These are phyloP conservation scores for Diploscapter pachys DNA, from an alignment of 1,140 invertebrate species.

Conservation along the genomic window DNA sequence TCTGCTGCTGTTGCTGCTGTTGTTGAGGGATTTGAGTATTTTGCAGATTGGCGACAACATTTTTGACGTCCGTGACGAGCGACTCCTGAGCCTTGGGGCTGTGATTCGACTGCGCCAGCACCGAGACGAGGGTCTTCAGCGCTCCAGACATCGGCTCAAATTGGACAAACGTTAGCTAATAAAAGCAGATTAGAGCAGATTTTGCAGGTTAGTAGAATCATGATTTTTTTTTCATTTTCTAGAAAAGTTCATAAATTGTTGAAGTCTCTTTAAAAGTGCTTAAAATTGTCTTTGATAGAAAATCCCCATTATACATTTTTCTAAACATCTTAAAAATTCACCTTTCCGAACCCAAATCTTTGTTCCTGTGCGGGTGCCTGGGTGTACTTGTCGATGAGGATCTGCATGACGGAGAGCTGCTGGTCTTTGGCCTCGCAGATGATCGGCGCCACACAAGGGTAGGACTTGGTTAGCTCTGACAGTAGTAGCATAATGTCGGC, in stretches of 20 bases:
- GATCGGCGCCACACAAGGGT: conserved; percentile 1
- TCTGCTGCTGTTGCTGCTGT: too few relatives aligned
- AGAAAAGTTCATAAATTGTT: too few relatives aligned
- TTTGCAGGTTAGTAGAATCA: too few relatives aligned
- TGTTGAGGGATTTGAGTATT: too few relatives aligned
- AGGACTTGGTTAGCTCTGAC: conserved; percentile 75
- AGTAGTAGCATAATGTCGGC: conserved; percentile 66
- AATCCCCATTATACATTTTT: too few relatives aligned
- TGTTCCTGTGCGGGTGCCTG: neutral
- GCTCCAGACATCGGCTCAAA: neutral
- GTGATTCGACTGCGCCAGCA: conserved; percentile 78
- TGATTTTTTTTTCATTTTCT: too few relatives aligned
- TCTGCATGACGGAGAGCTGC: conserved; percentile 2
- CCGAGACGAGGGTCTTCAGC: conserved; percentile 71
- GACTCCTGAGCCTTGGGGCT: conserved; percentile 76
- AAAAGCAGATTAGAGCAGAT: too few relatives aligned
- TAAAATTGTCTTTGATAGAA: too few relatives aligned
- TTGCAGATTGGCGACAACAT: conserved; percentile 38
- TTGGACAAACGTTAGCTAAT: too few relatives aligned
- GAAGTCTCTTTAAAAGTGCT: neutral
- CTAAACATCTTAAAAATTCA: too few relatives aligned
- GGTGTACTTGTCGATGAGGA: conserved; percentile 12
- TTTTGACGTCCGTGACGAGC: conserved; percentile 75
- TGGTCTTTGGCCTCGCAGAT: conserved; percentile 3
- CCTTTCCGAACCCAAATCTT: neutral